A percentile compares a stretch with the other conserved stretches of the same genome.
Evolutionary conservation across 2,113 vertebrate species (phyloP).

Genomic region (Limnothrissa miodon): DNA sequence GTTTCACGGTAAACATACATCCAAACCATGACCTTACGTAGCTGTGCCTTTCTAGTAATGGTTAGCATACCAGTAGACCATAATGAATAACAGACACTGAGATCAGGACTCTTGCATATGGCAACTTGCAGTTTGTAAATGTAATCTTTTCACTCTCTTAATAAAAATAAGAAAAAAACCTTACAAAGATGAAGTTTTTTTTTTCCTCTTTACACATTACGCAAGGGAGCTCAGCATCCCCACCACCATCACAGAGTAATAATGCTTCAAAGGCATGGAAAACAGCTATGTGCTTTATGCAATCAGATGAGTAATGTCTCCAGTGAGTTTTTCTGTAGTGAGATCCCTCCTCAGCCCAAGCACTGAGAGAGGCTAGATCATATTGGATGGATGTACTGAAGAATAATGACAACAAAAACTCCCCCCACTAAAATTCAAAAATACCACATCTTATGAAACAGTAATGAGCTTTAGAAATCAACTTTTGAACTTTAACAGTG

Average conservation of each 20-base stretch:
- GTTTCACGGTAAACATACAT: conserved; percentile 10
- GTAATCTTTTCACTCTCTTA: background rate
- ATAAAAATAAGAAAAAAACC: background rate
- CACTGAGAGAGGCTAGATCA: conserved; percentile 2
- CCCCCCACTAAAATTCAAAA: background rate
- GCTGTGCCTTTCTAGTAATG: background rate
- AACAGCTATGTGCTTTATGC: background rate
- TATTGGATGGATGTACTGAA: background rate
- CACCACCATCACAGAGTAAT: background rate
- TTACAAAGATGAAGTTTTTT: background rate
- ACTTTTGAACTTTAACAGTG: background rate
- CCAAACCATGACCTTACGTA: conserved; percentile 7
- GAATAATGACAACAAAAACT: background rate
- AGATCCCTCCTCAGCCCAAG: background rate
- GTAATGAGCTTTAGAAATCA: background rate
- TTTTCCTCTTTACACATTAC: background rate
- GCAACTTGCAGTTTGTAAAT: background rate
- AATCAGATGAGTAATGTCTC: conserved; percentile 11
- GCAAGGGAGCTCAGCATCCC: background rate
- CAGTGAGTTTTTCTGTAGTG: conserved; percentile 14
- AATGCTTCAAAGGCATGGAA: background rate
- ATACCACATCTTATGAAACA: background rate
- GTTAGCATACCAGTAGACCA: background rate
- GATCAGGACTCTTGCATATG: background rate
- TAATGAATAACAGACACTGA: background rate